Base-by-base conservation (phyloP, 1,140 invertebrate genomes). In the Lysiphlebus fabarum region DNA sequence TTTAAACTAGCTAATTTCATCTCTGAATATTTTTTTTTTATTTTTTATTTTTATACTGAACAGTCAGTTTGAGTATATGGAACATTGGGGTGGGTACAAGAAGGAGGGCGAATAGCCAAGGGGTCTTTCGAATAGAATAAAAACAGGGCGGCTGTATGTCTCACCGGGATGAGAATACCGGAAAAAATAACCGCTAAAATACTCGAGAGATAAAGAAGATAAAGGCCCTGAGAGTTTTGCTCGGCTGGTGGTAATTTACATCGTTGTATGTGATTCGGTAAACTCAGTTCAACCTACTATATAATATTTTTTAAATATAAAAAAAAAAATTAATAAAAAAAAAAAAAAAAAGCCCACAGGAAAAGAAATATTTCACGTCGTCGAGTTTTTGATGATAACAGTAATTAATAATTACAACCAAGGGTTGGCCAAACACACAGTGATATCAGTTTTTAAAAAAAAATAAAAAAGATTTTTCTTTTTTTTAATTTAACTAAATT, bases 151-250 rank as follows among this genome's bases (percentile, higher is more conserved):
- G 53, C 12, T 37, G 14, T 37, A 44, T 34, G 48, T 51, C 38
- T 26, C 36, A 50, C 14, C 14, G 34, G 7, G 44, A 37, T 56
- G 53, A 53, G 66, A 59, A 61, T 62, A 70, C 69, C 75, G 74
- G 74, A 75, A 79, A 78, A 73, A 78, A 77, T 74, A 75, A 78
- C 74, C 67, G 64, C 67, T 78, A 77, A 78, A 77, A 75, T 73
- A 75, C 72, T 76, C 67, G 65, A 9, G 69, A 77, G 77, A 80
- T 79, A 77, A 78, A 79, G 73, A 74, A 77, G 78, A 79, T 76
- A 77, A 75, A 76, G 70, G 67, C 71, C 56, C 57, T 59, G 53
- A 62, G 65, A 70, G 67, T 69, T 68, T 70, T 58, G 64, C 58
- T 65, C 55, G 49, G 65, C 64, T 64, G 57, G 61, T 64, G 66